A percentile compares a stretch with the other conserved stretches of the same genome.
Conservation (phyloP, 2,888 invertebrate genomes). For the Apamea monoglypha region DNA sequence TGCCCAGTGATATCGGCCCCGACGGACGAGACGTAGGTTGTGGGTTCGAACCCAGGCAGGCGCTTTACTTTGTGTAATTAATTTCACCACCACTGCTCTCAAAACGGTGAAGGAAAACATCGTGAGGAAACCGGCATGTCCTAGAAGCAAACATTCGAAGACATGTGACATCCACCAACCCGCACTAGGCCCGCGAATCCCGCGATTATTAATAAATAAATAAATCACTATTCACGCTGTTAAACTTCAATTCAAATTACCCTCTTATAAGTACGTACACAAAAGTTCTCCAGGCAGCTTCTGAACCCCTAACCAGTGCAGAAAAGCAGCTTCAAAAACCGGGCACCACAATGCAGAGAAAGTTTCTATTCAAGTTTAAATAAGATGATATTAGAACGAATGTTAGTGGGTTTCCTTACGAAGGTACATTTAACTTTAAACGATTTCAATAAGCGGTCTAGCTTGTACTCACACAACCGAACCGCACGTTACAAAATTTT, state of each 20-base stretch:
- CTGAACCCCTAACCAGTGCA: neutral
- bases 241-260: neutral
- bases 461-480: conserved; percentile 1
- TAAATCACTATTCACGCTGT: too few relatives aligned
- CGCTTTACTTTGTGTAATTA: too few relatives aligned
- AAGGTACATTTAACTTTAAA: conserved; percentile 46
- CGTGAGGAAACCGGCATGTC: too few relatives aligned
- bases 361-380: conserved; percentile 32
- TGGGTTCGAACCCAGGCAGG: neutral
- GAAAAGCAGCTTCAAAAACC: neutral
- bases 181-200: too few relatives aligned
- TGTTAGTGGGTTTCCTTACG: conserved; percentile 12
- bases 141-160: too few relatives aligned
- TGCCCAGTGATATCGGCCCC: neutral
- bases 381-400: conserved; percentile 20
- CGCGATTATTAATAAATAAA: too few relatives aligned
- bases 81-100: too few relatives aligned
- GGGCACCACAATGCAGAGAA: neutral
- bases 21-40: neutral
- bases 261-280: neutral
- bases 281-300: neutral
- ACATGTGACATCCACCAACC: too few relatives aligned
- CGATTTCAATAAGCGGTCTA: conserved; percentile 48
- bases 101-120: too few relatives aligned
- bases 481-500: too few relatives aligned